Percentiles rank a stretch among this genome's conserved stretches.
Evolutionary conservation across 2,797 vertebrate genomes (phyloP).

Genomic region (Oreonectes daqikongensis): DNA sequence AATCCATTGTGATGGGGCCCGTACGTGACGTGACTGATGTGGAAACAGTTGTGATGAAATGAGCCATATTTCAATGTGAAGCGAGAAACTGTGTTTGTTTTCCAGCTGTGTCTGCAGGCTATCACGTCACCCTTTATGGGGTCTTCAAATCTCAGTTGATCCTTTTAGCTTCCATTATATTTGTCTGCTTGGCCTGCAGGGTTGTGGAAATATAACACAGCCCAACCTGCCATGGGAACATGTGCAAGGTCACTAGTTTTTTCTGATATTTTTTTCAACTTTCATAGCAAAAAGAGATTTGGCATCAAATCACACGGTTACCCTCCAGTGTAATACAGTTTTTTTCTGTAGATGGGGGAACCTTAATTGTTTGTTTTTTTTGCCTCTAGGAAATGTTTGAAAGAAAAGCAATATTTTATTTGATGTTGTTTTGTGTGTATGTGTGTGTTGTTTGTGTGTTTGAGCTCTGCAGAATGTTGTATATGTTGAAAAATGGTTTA

Average conservation of each 20-base stretch:
- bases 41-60: constrained; percentile 15
- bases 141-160: constrained; percentile 39
- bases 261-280: constrained; percentile 8
- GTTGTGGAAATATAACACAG: constrained; percentile 30
- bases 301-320: constrained; percentile 17
- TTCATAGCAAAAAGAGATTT: constrained; percentile 25
- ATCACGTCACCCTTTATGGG: constrained; percentile 26
- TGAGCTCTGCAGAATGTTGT: neutral
- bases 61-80: constrained; percentile 27
- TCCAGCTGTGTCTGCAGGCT: constrained; percentile 28
- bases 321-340: constrained; percentile 3
- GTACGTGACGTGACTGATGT: neutral
- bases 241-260: constrained; percentile 35
- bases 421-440: neutral
- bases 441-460: constrained; percentile 5
- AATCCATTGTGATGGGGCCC: neutral
- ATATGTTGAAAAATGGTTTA: constrained; percentile 5
- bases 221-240: constrained; percentile 20
- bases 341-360: neutral
- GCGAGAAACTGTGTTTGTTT: constrained; percentile 37
- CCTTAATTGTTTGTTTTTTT: constrained; percentile 33
- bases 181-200: constrained; percentile 38
- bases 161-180: constrained; percentile 41
- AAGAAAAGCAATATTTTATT: neutral
- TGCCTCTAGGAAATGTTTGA: constrained; percentile 9